phyloP scores from a whole-genome alignment of 1,140 invertebrate genomes.

The Penaeus japonicus region DNA sequence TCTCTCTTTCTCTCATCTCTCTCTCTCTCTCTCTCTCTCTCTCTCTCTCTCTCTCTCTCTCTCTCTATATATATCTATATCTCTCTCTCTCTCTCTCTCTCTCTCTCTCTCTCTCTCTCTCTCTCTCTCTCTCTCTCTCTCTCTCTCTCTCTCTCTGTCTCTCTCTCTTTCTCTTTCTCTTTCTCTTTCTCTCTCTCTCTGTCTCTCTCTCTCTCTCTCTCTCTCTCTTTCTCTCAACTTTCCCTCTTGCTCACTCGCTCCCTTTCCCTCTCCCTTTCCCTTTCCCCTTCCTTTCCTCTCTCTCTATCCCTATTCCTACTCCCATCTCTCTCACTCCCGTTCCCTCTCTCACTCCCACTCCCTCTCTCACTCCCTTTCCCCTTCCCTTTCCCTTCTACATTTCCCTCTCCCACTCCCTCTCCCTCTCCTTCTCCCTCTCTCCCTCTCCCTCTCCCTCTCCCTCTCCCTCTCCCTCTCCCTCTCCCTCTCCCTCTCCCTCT shows the following conservation, averaged over 20 bases:
- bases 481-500: background rate
- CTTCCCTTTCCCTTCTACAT: background rate
- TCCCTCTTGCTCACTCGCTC: background rate
- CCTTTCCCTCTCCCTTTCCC: background rate
- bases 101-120: background rate
- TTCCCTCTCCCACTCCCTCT: background rate
- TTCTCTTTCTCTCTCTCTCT: background rate
- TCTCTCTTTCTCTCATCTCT: background rate
- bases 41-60: background rate
- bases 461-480: background rate
- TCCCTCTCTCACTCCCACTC: background rate
- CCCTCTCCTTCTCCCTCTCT: background rate
- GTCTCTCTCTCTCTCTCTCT: background rate
- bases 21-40: background rate
- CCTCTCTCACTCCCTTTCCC: background rate
- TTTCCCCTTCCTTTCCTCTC: too few relatives aligned
- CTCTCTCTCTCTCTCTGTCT: too few relatives aligned
- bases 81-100: background rate
- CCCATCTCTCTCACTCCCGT: too few relatives aligned
- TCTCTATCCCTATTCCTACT: too few relatives aligned
- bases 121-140: too few relatives aligned
- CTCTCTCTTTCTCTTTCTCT: background rate
- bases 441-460: too few relatives aligned
- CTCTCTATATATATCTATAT: background rate
- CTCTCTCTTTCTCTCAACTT: background rate